Conservation (phyloP, 1,140 invertebrate genomes). For the Bombus superbus region DNA sequence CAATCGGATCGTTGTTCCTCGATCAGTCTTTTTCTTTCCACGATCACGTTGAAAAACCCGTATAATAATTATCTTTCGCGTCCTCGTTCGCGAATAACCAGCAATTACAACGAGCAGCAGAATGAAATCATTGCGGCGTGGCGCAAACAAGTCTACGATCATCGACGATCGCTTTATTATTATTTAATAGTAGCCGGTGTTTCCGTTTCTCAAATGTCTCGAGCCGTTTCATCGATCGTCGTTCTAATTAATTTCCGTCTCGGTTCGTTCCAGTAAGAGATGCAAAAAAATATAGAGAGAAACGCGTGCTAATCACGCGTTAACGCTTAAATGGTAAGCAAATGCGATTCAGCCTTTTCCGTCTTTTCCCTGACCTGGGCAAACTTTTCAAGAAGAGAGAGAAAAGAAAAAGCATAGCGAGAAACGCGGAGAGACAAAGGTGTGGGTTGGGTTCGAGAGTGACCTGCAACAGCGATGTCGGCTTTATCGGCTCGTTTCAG, state of each 20-base stretch:
- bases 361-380: neutral
- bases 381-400: neutral
- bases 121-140: neutral
- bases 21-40: neutral
- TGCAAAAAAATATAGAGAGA: neutral
- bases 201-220: too few species aligned
- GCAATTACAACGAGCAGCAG: neutral
- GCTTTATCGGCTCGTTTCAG: too few species aligned
- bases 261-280: neutral
- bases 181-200: too few species aligned
- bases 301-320: neutral
- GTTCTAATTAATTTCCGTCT: neutral
- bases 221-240: too few species aligned
- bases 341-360: neutral
- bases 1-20: neutral
- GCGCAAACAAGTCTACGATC: neutral
- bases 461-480: neutral
- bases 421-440: too few species aligned
- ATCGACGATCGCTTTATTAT: neutral
- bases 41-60: neutral
- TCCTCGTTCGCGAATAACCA: conserved; percentile 1
- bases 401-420: neutral
- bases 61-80: conserved; percentile 7
- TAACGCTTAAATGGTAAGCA: neutral
- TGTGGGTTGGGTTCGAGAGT: neutral